Base-by-base conservation (phyloP, 2,797 vertebrate species). In the Harpagifer antarcticus region DNA sequence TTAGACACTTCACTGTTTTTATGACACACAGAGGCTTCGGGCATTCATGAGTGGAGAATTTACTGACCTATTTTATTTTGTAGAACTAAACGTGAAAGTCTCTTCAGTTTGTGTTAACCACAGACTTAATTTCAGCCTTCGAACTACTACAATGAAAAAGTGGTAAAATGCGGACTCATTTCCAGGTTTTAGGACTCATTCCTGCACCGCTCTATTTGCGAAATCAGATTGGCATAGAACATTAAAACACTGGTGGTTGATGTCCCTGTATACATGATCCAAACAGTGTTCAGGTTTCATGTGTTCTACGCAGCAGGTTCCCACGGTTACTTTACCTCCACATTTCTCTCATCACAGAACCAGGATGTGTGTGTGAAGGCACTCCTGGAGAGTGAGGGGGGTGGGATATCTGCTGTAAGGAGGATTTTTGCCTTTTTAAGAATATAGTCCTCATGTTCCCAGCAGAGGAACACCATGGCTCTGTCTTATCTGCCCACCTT, bases 401-500 rank as follows among this genome's bases (percentile, higher is more conserved):
- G 23, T 20, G 19, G 45, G 11, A 44, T 52, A 23, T 70, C 33
- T 66, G 49, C 55, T 66, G 27, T 72, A 68, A 54, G 13, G 62
- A 48, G 37, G 48, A 65, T 58, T 31, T 63, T 66, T 57, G 74
- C 83, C 48, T 74, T 8, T 8, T 5, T 10, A 17, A 53, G 19
- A 44, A 74, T 48, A 69, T 27, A 37, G 48, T 83, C 23, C 12
- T 81, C 61, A 44, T 62, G 23, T 40, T 19, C 42, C 50, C 23
- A 48, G 37, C 44, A 43, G 68, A 76, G 62, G 62, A 42, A 47
- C 60, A 14, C 15, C 23, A 57, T 19, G 43, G 12, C 68, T 73
- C 11, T 64, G 79, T 74, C 56, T 81, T 45, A 58, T 56, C 69
- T 80, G 58, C 49, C 74, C 84, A 71, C 67, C 59, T 76, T 88